Conservation (phyloP, 2,888 invertebrate species). For the Sphaerophoria rueppellii region DNA sequence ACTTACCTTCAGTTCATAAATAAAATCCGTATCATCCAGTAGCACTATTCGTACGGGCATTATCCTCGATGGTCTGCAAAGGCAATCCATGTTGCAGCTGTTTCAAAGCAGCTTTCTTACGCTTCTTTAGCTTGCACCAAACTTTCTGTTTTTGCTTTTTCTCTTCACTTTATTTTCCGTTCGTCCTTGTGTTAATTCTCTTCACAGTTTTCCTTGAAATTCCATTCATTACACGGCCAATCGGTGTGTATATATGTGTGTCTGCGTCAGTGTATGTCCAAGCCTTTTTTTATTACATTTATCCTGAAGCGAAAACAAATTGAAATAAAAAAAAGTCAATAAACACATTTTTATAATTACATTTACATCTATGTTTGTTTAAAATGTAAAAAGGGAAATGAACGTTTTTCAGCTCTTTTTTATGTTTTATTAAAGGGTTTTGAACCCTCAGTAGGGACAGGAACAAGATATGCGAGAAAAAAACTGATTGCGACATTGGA, state of each 20-base stretch:
- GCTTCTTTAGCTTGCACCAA: slow-evolving; percentile 46
- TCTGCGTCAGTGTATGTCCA: background rate
- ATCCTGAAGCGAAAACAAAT: slow-evolving; percentile 68
- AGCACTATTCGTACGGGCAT: slow-evolving; percentile 89
- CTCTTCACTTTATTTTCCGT: background rate
- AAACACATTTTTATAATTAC: slow-evolving; percentile 57
- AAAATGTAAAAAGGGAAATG: background rate
- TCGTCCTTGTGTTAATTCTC: slow-evolving; percentile 29
- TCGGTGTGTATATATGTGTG: slow-evolving; percentile 11
- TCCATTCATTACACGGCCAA: slow-evolving; percentile 53
- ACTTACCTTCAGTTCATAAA: slow-evolving; percentile 94
- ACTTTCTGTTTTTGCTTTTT: slow-evolving; percentile 25
- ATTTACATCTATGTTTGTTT: slow-evolving; percentile 11
- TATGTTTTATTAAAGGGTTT: background rate
- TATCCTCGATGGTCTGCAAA: slow-evolving; percentile 82
- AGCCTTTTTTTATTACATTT: slow-evolving; percentile 1
- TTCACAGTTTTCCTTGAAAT: slow-evolving; percentile 38
- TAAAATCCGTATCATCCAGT: slow-evolving; percentile 93
- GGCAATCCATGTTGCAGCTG: slow-evolving; percentile 79
- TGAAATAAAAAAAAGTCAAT: slow-evolving; percentile 39
- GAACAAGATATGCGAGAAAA: too few species aligned
- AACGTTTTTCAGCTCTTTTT: background rate
- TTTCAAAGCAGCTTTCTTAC: slow-evolving; percentile 15
- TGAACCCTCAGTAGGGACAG: too few species aligned
- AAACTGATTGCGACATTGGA: background rate